Evolutionary conservation across 92 coral and sea anemone species (phyloP).

Genomic region (Parazoanthus atlanticus): DNA sequence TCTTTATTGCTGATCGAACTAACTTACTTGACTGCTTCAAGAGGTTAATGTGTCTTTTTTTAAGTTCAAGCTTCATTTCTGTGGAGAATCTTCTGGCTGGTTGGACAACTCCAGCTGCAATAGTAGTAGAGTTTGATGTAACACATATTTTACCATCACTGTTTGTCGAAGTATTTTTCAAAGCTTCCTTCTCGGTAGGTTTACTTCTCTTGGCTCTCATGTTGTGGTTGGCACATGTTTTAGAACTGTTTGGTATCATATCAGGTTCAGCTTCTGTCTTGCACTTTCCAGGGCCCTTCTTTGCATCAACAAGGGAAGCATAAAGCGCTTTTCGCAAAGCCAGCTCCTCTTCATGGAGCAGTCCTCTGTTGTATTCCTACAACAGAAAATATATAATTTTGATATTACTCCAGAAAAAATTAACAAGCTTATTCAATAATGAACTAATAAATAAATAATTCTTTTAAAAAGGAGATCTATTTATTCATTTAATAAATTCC

Average conservation of each 20-base stretch:
- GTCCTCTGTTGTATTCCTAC: conserved; percentile 93
- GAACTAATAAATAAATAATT: no score
- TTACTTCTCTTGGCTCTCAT: neutral
- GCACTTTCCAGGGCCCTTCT: conserved; percentile 49
- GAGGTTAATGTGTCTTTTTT: conserved; percentile 34
- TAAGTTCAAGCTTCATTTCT: conserved; percentile 41
- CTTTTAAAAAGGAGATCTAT: no score
- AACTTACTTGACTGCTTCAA: conserved; percentile 37
- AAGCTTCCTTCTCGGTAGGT: neutral
- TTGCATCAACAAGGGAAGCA: conserved; percentile 85
- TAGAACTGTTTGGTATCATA: neutral
- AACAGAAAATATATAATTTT: no score
- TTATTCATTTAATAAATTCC: no score
- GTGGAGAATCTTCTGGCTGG: conserved; percentile 40
- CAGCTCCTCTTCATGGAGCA: conserved; percentile 92
- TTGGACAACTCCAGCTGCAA: neutral
- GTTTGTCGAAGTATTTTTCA: neutral
- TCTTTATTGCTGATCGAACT: conserved; percentile 35
- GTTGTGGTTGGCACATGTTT: neutral
- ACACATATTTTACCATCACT: neutral
- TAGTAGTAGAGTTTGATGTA: neutral
- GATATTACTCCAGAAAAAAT: no score
- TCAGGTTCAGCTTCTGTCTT: conserved; percentile 1
- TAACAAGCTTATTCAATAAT: no score
- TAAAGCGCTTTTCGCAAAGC: conserved; percentile 89